Evolutionary conservation across 1,140 invertebrate species (phyloP), one percentile per base, ranked within the genome.

Genomic region (Hormaphis cornu): DNA sequence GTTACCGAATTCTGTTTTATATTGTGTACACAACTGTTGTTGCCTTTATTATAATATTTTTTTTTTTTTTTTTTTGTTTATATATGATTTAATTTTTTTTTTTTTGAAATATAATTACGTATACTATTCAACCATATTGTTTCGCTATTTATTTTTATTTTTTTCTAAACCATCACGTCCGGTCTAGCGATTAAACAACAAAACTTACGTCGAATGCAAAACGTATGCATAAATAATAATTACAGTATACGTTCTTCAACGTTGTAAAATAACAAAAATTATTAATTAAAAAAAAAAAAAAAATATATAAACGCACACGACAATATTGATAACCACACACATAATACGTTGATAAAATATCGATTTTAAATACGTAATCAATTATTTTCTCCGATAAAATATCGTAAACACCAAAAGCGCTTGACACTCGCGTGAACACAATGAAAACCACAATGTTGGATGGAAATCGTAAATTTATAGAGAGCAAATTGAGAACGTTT

Each of bases 41-140:
- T 48, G 61, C 61, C 61, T 66, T 66, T 66, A 66, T 66, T 66
- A 66, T 66, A 50, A 58, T 66, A 50, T 48, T 54, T 63, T 63
- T 48, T 26, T 63, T 63, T 63, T 20, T 63, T 30, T 63, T 66
- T 48, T 54, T 63, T 63, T 48, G 42, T 63, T 63, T 63, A 33
- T n/a, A n/a, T 63, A 46, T 63, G 40, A 30, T 63, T 63, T 42
- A 30, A 26, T 42, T 46, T 48, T 63, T 63, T 58, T 37, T 58
- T 58, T 63, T 48, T 66, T 66, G 61, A 66, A 66, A 66, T 66
- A 66, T 46, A 66, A 66, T 66, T 66, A 66, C 26, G 33, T n/a
- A n/a, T 66, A 66, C 12, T 66, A 66, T 58, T 58, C 33, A 66
- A 66, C 46, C 16, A 46, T 22, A 12, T 66, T 66, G 44, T 48